Percentiles rank a stretch among this genome's conserved stretches.
phyloP scores from a whole-genome alignment of 1,140 invertebrate genomes.

The Zaprionus camerounensis region DNA sequence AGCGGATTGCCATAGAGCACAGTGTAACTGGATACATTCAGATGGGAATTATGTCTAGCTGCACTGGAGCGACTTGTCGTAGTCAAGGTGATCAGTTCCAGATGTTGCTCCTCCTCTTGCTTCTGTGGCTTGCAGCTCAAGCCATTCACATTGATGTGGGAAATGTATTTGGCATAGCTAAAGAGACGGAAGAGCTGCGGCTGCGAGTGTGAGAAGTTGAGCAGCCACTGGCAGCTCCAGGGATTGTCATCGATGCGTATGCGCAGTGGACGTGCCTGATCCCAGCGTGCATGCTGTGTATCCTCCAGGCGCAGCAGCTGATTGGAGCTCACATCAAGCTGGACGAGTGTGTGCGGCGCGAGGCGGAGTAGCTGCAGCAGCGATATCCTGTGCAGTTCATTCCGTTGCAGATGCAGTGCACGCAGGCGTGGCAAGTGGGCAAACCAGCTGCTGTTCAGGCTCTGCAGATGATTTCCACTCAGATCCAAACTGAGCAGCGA shows the following conservation, averaged over 20 bases:
- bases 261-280: constrained; percentile 45
- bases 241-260: constrained; percentile 71
- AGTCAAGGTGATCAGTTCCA: constrained; percentile 16
- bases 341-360: constrained; percentile 14
- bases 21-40: constrained; percentile 70
- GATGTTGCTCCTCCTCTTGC: not conserved
- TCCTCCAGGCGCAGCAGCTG: constrained; percentile 40
- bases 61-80: too few species aligned
- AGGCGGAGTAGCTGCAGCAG: constrained; percentile 41
- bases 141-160: constrained; percentile 81
- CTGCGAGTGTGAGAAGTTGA: constrained; percentile 65
- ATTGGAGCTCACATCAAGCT: constrained; percentile 63
- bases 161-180: constrained; percentile 77
- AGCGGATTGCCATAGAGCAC: constrained; percentile 72
- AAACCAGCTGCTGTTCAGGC: constrained; percentile 58
- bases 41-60: constrained; percentile 2
- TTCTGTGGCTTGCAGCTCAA: constrained; percentile 60
- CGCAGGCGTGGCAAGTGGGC: constrained; percentile 41
- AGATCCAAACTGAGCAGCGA: constrained; percentile 55
- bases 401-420: constrained; percentile 45
- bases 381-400: constrained; percentile 50
- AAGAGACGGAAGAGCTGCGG: constrained; percentile 74
- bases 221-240: constrained; percentile 78
- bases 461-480: constrained; percentile 59
- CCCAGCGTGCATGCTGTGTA: constrained; percentile 4